Evolutionary conservation across 2,888 invertebrate genomes (phyloP), one percentile per base, ranked within the genome.

Genomic region (Scrobipalpa atriplicella): DNA sequence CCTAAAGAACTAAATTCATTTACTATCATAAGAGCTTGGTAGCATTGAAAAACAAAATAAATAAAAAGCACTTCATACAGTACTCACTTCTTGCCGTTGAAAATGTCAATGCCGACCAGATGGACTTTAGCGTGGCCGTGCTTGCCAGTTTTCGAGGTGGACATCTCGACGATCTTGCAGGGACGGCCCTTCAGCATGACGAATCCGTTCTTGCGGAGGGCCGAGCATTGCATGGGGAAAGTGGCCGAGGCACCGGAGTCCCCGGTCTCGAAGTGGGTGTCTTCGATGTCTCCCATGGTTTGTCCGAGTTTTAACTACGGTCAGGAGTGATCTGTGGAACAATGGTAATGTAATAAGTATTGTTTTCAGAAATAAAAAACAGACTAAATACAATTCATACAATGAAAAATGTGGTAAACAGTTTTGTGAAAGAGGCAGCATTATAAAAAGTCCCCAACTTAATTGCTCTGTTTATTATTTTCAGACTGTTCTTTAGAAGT

Each of bases 161-260:
- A 99, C 99, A 99, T 99, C 94, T 99, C 99, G 72, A 99, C 99
- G 84, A 99, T 99, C 95, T 99, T 99, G 95, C 99, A 99, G 70
- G 99, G 99, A 84, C 99, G 97, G 73, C 96, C 95, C 94, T 99
- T 99, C 80, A 99, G 95, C 97, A 99, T 98, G 77, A 99, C 99
- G 88, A 98, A 98, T 81, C 99, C 99, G 93, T 99, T 99, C 94
- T 99, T 99, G 92, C 99, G 98, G 84, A 99, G 95, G 84, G 99
- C 98, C 65, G 99, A 99, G 90, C 99, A 99, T 94, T 99, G 99
- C 96, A 97, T 97, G 74, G 99, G 99, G 93, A 95, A 99, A 77
- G 99, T 99, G 78, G 96, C 95, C 63, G 99, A 98, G 79, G 99
- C 99, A 80, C 99, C 98, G 81, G 98, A 97, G 93, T 98, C 97